Base-by-base conservation (phyloP, 2,888 invertebrate species). In the Lagria hirta region DNA sequence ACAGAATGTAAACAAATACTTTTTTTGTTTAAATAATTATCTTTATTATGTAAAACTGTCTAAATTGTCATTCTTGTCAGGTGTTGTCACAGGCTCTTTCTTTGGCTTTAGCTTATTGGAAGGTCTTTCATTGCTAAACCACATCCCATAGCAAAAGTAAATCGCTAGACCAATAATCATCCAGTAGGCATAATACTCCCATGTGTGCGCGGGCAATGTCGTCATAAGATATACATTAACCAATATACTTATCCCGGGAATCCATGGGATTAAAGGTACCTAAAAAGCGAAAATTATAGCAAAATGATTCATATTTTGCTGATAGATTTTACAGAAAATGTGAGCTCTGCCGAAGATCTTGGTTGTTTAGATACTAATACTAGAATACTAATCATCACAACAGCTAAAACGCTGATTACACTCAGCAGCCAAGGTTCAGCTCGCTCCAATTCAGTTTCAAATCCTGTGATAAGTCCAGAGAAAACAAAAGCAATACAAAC, bases 211-310 rank as follows among this genome's bases (percentile, higher is more conserved):
- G 47, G 86, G 85, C 50, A 94, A 74, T 66, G 88, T 82, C 34
- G 88, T 76, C 90, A 94, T 91, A 8, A 95, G 73, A 64, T 90
- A 89, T 38, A 90, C 77, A 65, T 94, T 94, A 26, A 88, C 78
- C 53, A 90, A 78, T 50, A 91, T 84, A 62, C 91, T 90, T 10
- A 88, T 57, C 20, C 83, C 83, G 1, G 94, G 93, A 36, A 92
- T 66, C 62, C 88, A 76, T 1, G 94, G 94, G 1, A 93, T 86
- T 4, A 86, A 70, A 0, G 93, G 93, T 4, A 92, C 88, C 84
- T 90, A 71, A 29, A 72, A 73, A 15, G n/a, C n/a, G n/a, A 61
- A 16, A 33, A 38, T 42, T 33, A 21, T 13, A 5, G 2, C 6
- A 40, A 40, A 43, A 33, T 11, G 6, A 16, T 10, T 14, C 30